Evolutionary conservation across 1,140 invertebrate species (phyloP), one percentile per base, ranked within the genome.

Genomic region (Leptestheria dahalacensis): DNA sequence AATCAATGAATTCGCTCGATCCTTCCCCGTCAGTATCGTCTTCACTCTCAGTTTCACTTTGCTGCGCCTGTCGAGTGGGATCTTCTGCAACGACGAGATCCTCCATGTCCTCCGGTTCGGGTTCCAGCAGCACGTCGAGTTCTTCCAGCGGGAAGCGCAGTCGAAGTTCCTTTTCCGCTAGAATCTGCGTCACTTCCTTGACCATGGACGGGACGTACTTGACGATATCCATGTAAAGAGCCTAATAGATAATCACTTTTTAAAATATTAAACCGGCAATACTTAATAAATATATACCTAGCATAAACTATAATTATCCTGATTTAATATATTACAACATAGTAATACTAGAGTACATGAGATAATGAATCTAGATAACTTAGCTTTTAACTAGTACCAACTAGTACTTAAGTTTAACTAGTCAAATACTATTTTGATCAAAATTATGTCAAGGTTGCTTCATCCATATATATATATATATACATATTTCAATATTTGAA

Each of bases 131-230:
- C 15, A 73, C 65, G 55, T 74, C 70, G 12, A 73, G 61, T 63
- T 73, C 72, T 61, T 72, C 71, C 25, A 72, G 28, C 26, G 70
- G 70, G 11, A 70, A 66, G 25, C 70, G 66, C 15, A 74, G 54
- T 20, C 71, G 50, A 1, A 72, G 57, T 64, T 72, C 72, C 51
- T 73, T 71, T 62, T 74, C 72, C 28, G 63, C 65, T 66, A 74
- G 69, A 12, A 73, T 63, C 50, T 73, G 69, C 20, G 67, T 60
- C 6, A 72, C 66, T 52, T 72, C 70, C 51, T 69, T 68, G 3
- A 72, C 49, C 11, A 55, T 53, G 24, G 63, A 64, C 25, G 65
- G 66, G 57, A 70, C 67, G 33, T 70, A 54, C 3, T 57, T 28
- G 9, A 71, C 66, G 21, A 64, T 66, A 68, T 73, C 72, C 59